A percentile compares a stretch with the other conserved stretches of the same genome.
Evolutionary conservation across 2,888 invertebrate species (phyloP).

Genomic region (Arctia plantaginis): DNA sequence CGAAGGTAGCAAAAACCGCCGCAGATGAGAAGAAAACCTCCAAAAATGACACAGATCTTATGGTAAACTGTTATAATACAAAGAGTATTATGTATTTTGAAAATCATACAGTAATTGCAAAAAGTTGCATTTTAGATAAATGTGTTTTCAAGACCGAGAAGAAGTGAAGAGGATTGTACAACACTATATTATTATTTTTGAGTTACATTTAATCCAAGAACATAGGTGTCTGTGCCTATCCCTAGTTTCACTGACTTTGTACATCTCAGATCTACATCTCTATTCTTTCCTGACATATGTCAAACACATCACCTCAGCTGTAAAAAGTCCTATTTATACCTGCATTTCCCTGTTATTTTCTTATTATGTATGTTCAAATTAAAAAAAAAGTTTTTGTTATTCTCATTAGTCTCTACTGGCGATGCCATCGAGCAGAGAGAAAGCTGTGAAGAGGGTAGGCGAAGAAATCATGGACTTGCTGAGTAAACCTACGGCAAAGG

Average conservation of each 20-base stretch:
- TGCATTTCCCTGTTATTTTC: background rate
- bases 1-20: conserved; percentile 78
- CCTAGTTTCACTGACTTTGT: no score
- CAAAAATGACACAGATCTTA: conserved; percentile 89
- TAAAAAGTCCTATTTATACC: background rate
- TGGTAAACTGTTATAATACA: conserved; percentile 81
- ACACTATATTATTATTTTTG: no score
- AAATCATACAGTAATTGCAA: no score
- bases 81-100: no score
- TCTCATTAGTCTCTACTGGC: conserved; percentile 92
- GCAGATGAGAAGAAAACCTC: conserved; percentile 86
- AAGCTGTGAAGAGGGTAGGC: conserved; percentile 97
- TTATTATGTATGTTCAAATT: no score
- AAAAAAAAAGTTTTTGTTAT: conserved; percentile 1
- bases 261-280: no score
- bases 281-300: no score
- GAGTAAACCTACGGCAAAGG: conserved; percentile 98
- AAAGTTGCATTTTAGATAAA: background rate
- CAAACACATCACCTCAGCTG: no score
- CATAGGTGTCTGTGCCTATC: no score
- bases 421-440: conserved; percentile 98
- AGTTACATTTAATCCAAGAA: no score
- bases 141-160: no score
- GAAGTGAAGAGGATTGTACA: no score
- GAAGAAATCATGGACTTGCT: conserved; percentile 97